Conservation (phyloP, 2,113 vertebrate genomes). For the Sinocyclocheilus anshuiensis region DNA sequence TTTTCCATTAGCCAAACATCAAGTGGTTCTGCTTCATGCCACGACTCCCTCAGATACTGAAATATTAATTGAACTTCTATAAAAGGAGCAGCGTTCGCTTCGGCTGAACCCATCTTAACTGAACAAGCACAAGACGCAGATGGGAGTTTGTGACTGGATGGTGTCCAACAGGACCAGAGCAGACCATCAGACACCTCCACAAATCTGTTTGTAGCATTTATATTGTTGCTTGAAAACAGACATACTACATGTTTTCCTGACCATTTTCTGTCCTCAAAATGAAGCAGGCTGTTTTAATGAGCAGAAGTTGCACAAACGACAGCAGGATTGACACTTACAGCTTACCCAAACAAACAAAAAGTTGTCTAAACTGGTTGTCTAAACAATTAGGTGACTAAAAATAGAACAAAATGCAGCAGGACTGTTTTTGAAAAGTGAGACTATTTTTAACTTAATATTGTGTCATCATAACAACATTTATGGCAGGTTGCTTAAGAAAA, state of each 20-base stretch:
- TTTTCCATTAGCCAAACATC: conserved; percentile 65
- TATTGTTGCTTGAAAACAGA: not conserved
- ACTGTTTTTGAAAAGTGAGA: too few relatives aligned
- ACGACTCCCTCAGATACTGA: conserved; percentile 62
- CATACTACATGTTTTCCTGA: not conserved
- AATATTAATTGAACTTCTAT: conserved; percentile 68
- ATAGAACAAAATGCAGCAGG: too few relatives aligned
- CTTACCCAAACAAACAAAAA: not conserved
- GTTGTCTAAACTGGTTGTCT: too few relatives aligned
- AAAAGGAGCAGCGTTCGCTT: conserved; percentile 54
- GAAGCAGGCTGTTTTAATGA: too few relatives aligned
- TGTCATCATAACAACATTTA: too few relatives aligned
- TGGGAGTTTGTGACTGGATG: conserved; percentile 83
- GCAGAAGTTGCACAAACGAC: not conserved
- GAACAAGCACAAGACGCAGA: conserved; percentile 83
- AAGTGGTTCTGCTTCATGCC: conserved; percentile 58
- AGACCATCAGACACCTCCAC: not conserved
- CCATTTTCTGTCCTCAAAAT: not conserved
- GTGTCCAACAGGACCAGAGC: conserved; percentile 78
- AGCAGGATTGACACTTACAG: not conserved
- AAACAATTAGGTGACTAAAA: too few relatives aligned
- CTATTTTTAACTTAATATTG: too few relatives aligned
- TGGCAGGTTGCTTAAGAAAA: too few relatives aligned
- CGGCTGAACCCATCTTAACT: conserved; percentile 61
- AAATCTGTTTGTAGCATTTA: not conserved